A percentile compares a stretch with the other conserved stretches of the same genome.
These are phyloP conservation scores for Perizoma flavofasciatum DNA, from an alignment of 2,888 invertebrate species.

Conservation along the genomic window DNA sequence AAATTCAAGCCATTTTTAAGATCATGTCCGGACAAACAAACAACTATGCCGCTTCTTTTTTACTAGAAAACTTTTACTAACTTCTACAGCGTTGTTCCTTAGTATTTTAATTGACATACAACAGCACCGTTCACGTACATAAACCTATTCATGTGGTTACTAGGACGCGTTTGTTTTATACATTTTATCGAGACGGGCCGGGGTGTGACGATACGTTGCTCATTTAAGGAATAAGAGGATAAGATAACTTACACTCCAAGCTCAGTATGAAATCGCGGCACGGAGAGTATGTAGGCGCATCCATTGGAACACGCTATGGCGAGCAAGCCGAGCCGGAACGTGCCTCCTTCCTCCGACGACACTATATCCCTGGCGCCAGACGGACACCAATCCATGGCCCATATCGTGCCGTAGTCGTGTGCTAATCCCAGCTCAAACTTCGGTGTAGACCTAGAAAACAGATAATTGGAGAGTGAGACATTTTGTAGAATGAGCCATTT, in stretches of 20 bases:
- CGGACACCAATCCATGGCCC: slow-evolving; percentile 91
- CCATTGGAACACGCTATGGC: slow-evolving; percentile 88
- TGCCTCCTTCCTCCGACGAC: slow-evolving; percentile 14
- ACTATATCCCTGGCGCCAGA: slow-evolving; percentile 85
- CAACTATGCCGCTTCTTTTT: no score
- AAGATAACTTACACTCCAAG: slow-evolving; percentile 48
- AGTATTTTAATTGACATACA: no score
- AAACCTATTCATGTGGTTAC: no score
- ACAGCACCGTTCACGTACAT: no score
- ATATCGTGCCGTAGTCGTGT: slow-evolving; percentile 86
- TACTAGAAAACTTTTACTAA: no score
- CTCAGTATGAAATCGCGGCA: slow-evolving; percentile 75
- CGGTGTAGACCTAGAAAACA: slow-evolving; percentile 47
- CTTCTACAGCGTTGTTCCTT: no score
- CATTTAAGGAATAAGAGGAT: neutral
- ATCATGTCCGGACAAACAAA: no score
- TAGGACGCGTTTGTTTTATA: no score
- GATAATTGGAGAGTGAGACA: neutral
- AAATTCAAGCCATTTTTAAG: no score
- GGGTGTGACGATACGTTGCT: no score
- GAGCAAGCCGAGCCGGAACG: slow-evolving; percentile 85
- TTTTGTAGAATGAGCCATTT: neutral
- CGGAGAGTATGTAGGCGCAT: slow-evolving; percentile 84
- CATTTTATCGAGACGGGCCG: no score
- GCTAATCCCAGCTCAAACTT: slow-evolving; percentile 83